Evolutionary conservation across 2,888 invertebrate genomes (phyloP).

Genomic region (Keiferia lycopersicella): DNA sequence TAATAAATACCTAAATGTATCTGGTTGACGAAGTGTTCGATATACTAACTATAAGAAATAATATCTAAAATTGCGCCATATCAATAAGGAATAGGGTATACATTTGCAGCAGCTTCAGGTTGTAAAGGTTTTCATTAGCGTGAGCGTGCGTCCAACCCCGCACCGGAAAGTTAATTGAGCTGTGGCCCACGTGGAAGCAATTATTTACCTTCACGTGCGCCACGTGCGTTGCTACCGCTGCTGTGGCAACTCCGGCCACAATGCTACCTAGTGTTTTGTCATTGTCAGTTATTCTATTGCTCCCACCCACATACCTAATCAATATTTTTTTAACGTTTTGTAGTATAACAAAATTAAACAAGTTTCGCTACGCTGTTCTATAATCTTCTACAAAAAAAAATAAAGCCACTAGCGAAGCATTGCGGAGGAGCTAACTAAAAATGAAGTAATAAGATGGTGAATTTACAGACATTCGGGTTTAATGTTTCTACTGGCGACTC

Average conservation of each 20-base stretch:
- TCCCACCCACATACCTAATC: no score
- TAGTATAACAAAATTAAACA: no score
- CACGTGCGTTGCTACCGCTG: constrained; percentile 41
- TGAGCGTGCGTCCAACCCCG: constrained; percentile 60
- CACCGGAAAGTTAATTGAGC: constrained; percentile 67
- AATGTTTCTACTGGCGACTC: constrained; percentile 57
- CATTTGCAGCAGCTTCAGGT: constrained; percentile 42
- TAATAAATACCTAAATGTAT: no score
- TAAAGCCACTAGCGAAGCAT: constrained; percentile 65
- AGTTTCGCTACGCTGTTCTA: not conserved
- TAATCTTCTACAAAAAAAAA: constrained; percentile 38
- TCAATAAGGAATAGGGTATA: constrained; percentile 17
- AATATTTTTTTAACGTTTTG: no score
- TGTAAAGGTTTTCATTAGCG: constrained; percentile 56
- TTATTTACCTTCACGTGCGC: constrained; percentile 78
- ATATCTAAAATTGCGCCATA: constrained; percentile 23
- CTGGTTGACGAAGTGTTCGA: not conserved
- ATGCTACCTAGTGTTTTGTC: no score
- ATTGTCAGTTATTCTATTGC: no score
- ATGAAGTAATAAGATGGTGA: constrained; percentile 76
- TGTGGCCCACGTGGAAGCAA: constrained; percentile 72
- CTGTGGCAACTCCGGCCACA: constrained; percentile 3
- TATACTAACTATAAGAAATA: not conserved
- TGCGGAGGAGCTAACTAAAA: constrained; percentile 76
- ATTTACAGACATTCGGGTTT: constrained; percentile 75